These are phyloP conservation scores for Balearica regulorum DNA, from an alignment of 2,797 vertebrate genomes.

Conservation along the genomic window DNA sequence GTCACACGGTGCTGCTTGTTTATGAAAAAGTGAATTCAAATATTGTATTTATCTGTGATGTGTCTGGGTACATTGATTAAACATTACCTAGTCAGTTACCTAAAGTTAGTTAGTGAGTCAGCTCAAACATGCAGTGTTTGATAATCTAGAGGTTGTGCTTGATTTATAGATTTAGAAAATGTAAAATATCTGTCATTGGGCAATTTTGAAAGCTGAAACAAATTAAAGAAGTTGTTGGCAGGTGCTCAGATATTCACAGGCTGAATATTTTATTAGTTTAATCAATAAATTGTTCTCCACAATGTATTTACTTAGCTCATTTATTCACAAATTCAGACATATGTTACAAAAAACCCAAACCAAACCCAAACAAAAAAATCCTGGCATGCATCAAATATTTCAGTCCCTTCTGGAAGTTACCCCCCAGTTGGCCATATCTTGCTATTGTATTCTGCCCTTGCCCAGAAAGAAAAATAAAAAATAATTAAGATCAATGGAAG, in stretches of 20 bases:
- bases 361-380: background rate
- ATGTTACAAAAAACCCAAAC: background rate
- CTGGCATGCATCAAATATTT: background rate
- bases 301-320: background rate
- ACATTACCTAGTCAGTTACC: background rate
- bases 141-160: background rate
- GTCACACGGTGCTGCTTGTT: background rate
- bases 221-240: background rate
- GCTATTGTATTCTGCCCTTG: background rate
- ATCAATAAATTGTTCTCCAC: background rate
- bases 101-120: too few species aligned
- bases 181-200: background rate
- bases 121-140: background rate
- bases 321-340: background rate
- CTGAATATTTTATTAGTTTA: background rate
- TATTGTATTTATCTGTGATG: background rate
- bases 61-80: background rate
- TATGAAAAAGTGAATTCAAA: background rate
- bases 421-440: background rate
- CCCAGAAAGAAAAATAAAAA: background rate
- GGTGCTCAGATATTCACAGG: background rate
- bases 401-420: background rate
- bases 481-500: background rate
- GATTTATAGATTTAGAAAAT: background rate
- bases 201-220: background rate